phyloP scores from a whole-genome alignment of 92 coral and sea anemone genomes.

The Virgularia gustaviana region DNA sequence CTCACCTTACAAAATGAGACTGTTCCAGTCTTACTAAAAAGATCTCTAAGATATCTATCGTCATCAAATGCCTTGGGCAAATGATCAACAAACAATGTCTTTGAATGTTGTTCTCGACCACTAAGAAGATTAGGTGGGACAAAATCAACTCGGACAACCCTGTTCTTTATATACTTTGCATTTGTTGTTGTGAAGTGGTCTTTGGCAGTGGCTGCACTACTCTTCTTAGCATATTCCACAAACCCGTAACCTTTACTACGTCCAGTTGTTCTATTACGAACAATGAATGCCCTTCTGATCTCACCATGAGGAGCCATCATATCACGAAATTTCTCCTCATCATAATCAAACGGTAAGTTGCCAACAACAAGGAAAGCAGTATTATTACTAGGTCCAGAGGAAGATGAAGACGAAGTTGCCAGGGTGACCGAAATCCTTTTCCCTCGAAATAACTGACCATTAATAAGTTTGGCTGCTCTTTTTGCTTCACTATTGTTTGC shows the following conservation, averaged over 20 bases:
- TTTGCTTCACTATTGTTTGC: constrained; percentile 56
- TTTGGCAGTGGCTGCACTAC: constrained; percentile 66
- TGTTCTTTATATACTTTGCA: constrained; percentile 73
- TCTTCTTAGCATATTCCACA: constrained; percentile 68
- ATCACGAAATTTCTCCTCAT: constrained; percentile 67
- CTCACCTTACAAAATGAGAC: constrained; percentile 88
- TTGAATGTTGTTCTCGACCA: constrained; percentile 75
- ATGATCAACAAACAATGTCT: constrained; percentile 77
- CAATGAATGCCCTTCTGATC: constrained; percentile 69
- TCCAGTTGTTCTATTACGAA: constrained; percentile 70
- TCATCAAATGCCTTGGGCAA: constrained; percentile 76
- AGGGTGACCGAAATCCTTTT: constrained; percentile 55
- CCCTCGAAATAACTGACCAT: constrained; percentile 61
- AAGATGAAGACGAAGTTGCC: constrained; percentile 52
- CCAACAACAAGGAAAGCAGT: constrained; percentile 82
- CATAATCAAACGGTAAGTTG: constrained; percentile 77
- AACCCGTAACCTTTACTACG: constrained; percentile 96
- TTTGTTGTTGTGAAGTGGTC: constrained; percentile 65
- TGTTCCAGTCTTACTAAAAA: constrained; percentile 71
- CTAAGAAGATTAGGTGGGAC: constrained; percentile 65
- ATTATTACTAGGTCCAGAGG: neutral
- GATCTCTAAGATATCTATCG: constrained; percentile 61
- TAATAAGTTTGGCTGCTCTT: constrained; percentile 53
- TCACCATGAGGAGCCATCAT: constrained; percentile 86
- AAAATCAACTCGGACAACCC: constrained; percentile 77